phyloP scores from a whole-genome alignment of 2,113 vertebrate genomes.

The Hypocryptadius cinnamomeus region DNA sequence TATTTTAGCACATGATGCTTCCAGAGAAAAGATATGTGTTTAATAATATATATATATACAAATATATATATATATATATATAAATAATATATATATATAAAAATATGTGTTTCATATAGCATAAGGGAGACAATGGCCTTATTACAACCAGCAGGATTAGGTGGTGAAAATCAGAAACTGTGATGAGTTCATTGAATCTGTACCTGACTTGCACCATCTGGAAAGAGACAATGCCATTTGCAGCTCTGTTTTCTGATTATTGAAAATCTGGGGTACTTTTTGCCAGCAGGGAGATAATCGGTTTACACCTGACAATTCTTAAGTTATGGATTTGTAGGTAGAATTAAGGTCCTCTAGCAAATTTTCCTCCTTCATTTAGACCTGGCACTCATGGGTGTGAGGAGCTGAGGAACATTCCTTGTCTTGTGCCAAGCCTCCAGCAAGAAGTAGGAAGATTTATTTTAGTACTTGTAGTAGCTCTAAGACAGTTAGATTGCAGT shows the following conservation, averaged over 20 bases:
- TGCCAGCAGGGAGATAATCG: background rate
- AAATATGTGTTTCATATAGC: background rate
- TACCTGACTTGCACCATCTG: background rate
- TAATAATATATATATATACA: background rate
- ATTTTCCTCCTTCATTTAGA: background rate
- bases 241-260: background rate
- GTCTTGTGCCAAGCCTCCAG: background rate
- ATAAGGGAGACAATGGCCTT: background rate
- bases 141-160: background rate
- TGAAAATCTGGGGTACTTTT: background rate
- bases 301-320: background rate
- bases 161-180: background rate
- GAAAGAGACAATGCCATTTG: background rate
- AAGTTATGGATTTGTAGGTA: background rate
- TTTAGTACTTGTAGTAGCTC: background rate
- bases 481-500: background rate
- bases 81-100: too few species aligned
- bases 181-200: background rate
- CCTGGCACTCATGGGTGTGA: rapidly evolving
- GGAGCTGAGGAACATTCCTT: background rate
- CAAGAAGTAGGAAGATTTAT: background rate
- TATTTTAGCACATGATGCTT: background rate
- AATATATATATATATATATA: too few species aligned
- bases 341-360: background rate
- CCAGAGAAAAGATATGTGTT: background rate